These are phyloP conservation scores for Tragelaphus strepsiceros DNA, from an alignment of 2,113 vertebrate species.

Conservation along the genomic window DNA sequence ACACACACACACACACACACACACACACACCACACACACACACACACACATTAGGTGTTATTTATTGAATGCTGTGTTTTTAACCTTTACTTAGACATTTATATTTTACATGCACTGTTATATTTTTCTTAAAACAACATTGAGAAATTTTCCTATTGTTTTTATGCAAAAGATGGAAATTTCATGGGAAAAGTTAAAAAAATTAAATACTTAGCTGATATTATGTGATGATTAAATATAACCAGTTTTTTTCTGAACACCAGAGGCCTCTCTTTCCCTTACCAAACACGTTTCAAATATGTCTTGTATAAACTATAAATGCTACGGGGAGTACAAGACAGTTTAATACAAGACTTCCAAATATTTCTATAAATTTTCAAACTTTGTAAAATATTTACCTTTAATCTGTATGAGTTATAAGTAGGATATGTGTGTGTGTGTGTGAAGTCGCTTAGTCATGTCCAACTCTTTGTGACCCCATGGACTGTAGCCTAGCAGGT, in stretches of 20 bases:
- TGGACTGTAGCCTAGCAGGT: no score
- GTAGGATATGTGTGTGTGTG: neutral
- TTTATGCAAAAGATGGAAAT: neutral
- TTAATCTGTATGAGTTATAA: neutral
- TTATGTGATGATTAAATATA: neutral
- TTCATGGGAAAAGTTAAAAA: neutral
- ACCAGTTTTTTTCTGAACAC: neutral
- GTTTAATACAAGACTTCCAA: neutral
- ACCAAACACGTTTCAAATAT: neutral
- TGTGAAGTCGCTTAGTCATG: no score
- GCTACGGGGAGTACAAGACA: neutral
- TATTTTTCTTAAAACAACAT: neutral
- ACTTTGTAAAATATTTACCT: neutral
- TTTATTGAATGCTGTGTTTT: neutral
- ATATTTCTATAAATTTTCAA: neutral
- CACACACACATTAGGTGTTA: neutral
- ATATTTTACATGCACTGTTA: neutral
- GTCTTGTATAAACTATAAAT: neutral
- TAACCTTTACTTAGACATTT: neutral
- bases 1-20: neutral
- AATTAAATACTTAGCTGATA: neutral
- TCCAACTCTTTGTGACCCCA: no score
- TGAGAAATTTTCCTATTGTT: neutral
- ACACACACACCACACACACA: neutral
- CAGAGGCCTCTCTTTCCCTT: neutral